A percentile compares a stretch with the other conserved stretches of the same genome.
phyloP scores from a whole-genome alignment of 2,797 vertebrate genomes.

The Sternotherus odoratus region DNA sequence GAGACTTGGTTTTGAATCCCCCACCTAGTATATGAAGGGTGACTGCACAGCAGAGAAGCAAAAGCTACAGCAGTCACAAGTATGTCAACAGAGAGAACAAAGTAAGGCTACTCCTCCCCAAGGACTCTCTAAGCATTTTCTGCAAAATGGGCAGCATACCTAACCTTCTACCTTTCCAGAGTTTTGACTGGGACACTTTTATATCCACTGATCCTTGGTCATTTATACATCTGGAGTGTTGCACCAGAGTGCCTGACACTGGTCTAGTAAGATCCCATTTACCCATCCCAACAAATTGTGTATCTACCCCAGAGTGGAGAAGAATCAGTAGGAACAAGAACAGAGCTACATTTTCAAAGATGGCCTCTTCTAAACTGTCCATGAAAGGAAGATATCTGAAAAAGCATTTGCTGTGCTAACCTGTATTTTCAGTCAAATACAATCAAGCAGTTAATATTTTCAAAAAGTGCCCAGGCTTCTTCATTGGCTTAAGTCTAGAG shows the following conservation, averaged over 20 bases:
- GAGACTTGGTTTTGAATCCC: slow-evolving; percentile 51
- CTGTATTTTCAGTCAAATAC: background rate
- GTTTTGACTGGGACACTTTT: slow-evolving; percentile 6
- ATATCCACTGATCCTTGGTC: background rate
- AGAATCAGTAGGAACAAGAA: background rate
- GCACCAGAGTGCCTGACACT: background rate
- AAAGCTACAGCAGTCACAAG: background rate
- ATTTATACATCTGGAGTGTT: background rate
- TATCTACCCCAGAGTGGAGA: background rate
- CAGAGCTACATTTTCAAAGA: accelerated
- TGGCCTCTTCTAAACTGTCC: background rate
- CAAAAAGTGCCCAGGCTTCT: background rate
- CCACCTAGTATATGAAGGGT: slow-evolving; percentile 28
- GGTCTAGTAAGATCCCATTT: background rate
- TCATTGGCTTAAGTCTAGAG: background rate
- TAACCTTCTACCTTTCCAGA: background rate
- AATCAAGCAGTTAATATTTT: background rate
- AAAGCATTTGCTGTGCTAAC: background rate
- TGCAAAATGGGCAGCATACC: background rate
- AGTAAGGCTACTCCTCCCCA: too few species aligned
- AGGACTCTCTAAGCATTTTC: too few species aligned
- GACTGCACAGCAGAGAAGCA: background rate
- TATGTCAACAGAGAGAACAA: too few species aligned
- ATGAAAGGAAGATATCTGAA: background rate
- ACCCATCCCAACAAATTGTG: background rate